Evolutionary conservation across 2,888 invertebrate genomes (phyloP).

Genomic region (Ennomos quercinarius): DNA sequence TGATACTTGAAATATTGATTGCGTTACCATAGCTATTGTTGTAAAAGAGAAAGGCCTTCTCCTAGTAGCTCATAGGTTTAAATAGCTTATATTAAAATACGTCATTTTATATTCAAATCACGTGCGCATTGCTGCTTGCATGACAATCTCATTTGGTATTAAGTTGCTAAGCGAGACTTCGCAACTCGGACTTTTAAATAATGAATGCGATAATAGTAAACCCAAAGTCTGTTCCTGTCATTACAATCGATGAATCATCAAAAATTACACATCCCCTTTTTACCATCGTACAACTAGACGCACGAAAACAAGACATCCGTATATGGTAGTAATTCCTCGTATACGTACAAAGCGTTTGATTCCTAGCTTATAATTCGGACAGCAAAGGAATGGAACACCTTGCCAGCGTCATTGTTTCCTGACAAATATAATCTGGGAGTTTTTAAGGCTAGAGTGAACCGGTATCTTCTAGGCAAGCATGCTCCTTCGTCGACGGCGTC

Average conservation of each 20-base stretch:
- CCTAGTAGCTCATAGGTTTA: conserved; percentile 34
- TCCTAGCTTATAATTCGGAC: no score
- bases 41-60: conserved; percentile 39
- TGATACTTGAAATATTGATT: conserved; percentile 30
- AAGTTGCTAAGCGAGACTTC: conserved; percentile 33
- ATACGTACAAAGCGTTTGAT: no score
- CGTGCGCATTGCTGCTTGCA: conserved; percentile 31
- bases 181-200: conserved; percentile 21
- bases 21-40: conserved; percentile 36
- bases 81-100: conserved; percentile 32
- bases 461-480: no score
- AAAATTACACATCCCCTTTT: no score
- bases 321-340: no score
- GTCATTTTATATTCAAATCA: conserved; percentile 38
- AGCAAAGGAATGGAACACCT: no score
- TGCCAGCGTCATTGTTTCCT: no score
- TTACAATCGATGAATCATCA: background rate
- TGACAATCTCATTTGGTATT: conserved; percentile 34
- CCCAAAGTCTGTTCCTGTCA: background rate
- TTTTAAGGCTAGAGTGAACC: no score
- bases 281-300: no score
- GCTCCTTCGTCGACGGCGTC: no score
- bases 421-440: no score
- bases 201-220: conserved; percentile 10
- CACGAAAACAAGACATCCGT: no score